A percentile compares a stretch with the other conserved stretches of the same genome.
Conservation (phyloP, 2,113 vertebrate genomes). For the Lophius piscatorius region DNA sequence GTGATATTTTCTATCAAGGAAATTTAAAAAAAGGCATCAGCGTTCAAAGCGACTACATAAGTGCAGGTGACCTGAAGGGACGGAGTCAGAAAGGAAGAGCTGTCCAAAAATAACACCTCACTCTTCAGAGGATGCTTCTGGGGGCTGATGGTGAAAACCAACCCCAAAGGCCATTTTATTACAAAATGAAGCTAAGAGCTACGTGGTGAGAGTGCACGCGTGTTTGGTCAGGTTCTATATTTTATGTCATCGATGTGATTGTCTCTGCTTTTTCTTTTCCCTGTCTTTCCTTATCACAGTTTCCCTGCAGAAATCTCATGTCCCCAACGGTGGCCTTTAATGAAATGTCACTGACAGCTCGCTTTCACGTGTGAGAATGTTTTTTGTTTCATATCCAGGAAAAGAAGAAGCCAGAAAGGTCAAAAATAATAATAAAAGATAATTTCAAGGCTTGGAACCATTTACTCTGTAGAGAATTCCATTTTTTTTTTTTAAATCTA, state of each 20-base stretch:
- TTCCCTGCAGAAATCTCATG: not conserved
- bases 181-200: too few species aligned
- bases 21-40: conserved; percentile 19
- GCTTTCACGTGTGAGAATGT: conserved; percentile 4
- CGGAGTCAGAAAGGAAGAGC: conserved; percentile 2
- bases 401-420: not conserved
- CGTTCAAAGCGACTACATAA: conserved; percentile 36
- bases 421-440: too few species aligned
- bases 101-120: conserved; percentile 37
- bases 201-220: too few species aligned
- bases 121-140: conserved; percentile 26
- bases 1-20: conserved; percentile 59
- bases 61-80: conserved; percentile 30
- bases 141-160: too few species aligned
- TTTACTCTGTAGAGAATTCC: too few species aligned
- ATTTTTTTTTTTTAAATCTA: too few species aligned
- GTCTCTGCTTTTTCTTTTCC: not conserved
- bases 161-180: too few species aligned
- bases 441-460: too few species aligned
- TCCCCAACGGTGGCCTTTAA: conserved; percentile 29
- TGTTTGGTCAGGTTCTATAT: too few species aligned
- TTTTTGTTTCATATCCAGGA: conserved; percentile 7
- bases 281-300: too few species aligned
- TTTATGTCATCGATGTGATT: too few species aligned
- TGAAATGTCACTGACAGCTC: conserved; percentile 36